Base-by-base conservation (phyloP, 2,113 vertebrate genomes). In the Brevimyrus niger region DNA sequence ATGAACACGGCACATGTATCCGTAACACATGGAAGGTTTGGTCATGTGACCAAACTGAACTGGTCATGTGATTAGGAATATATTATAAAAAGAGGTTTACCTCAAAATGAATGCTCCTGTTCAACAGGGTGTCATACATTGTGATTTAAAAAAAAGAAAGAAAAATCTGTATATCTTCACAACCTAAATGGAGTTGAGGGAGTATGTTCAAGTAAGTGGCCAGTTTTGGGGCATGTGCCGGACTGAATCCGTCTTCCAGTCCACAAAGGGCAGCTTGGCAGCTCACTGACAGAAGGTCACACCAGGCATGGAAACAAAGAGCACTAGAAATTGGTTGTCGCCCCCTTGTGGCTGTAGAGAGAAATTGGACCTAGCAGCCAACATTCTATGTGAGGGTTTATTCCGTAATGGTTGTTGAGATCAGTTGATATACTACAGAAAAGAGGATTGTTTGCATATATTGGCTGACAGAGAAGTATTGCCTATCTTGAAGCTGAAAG, bases 361-460 rank as follows among this genome's bases (percentile, higher is more conserved):
- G 94, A 96, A 93, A 80, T 80, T 76, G 69, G 31, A 76, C 69
- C 11, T 76, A 76, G 69, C 69, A 76, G 73, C 73, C 73, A 42
- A 19, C 6, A 38, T 80, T 80, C 15, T 80, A 7, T 42, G 31
- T 42, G 35, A 80, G 35, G 73, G 31, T 80, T 19, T 42, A 42
- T 80, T 42, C 21, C 31, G 2, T 19, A 42, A 42, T 80, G 38
- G 73, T 42, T 38, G 31, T 19, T 38, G 35, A 80, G 35, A 80
- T 80, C 73, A 38, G 73, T 42, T 80, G 73, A 80, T 42, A 42
- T 80, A 80, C 35, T 35, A 80, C 35, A 95, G 94, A 95, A 93
- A 92, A 93, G 95, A 94, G 95, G 86, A 91, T 84, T 90, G 91
- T 96, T 96, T 96, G 94, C 94, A 95, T 95, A 95, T 93, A 92